Percentiles rank a stretch among this genome's conserved stretches.
phyloP scores from a whole-genome alignment of 2,113 vertebrate species.

The Narcine bancroftii region DNA sequence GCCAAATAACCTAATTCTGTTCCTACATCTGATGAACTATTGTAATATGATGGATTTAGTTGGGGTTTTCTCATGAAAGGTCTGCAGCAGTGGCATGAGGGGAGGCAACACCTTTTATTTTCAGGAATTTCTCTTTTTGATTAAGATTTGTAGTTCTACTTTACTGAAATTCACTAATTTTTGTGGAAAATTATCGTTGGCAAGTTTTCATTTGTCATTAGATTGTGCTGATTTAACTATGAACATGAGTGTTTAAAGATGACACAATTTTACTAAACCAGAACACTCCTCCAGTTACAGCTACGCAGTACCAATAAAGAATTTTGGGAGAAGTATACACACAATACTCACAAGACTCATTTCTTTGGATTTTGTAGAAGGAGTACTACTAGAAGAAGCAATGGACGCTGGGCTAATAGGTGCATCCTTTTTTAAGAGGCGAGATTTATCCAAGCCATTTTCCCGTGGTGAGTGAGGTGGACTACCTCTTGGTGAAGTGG shows the following conservation, averaged over 20 bases:
- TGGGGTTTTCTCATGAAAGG: background rate
- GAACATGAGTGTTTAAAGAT: background rate
- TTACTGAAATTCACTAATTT: background rate
- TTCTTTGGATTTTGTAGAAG: slow-evolving; percentile 98
- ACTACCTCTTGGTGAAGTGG: slow-evolving; percentile 86
- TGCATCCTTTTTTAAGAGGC: slow-evolving; percentile 91
- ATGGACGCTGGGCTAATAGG: slow-evolving; percentile 93
- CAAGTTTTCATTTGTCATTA: background rate
- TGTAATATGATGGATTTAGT: background rate
- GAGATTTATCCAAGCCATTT: slow-evolving; percentile 92
- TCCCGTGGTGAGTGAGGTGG: slow-evolving; percentile 90
- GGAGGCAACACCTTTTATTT: background rate
- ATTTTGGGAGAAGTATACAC: background rate
- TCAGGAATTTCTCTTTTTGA: background rate
- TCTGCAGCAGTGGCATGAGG: too few relatives aligned
- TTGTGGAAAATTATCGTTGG: background rate
- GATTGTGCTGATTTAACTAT: background rate
- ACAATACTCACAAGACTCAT: slow-evolving; percentile 82
- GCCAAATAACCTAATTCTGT: too few relatives aligned
- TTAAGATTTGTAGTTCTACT: background rate
- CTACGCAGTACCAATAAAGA: background rate
- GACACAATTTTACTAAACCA: background rate
- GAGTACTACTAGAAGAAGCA: slow-evolving; percentile 95
- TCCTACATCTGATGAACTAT: too few relatives aligned
- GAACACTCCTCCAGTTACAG: background rate